A percentile compares a stretch with the other conserved stretches of the same genome.
phyloP scores from a whole-genome alignment of 1,140 invertebrate genomes.

The Pantala flavescens region DNA sequence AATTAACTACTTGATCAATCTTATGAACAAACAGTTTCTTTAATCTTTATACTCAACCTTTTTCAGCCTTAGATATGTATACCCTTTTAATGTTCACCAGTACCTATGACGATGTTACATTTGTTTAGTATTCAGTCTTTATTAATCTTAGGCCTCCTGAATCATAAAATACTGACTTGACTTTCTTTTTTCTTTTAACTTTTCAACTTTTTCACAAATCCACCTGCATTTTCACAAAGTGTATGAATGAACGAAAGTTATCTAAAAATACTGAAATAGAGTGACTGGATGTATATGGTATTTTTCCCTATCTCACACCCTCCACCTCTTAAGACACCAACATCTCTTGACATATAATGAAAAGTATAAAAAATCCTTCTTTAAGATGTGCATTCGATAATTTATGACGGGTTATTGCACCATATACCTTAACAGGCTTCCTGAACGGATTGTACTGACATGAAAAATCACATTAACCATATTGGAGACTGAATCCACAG shows the following conservation, averaged over 20 bases:
- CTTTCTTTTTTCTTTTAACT: neutral
- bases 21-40: neutral
- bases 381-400: constrained; percentile 6
- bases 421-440: constrained; percentile 1
- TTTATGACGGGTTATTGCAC: neutral
- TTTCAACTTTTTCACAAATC: neutral
- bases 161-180: constrained; percentile 3
- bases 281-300: constrained; percentile 4
- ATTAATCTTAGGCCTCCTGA: neutral
- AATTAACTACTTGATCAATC: neutral
- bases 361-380: constrained; percentile 6
- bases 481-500: neutral
- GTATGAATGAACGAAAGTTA: neutral
- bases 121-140: neutral
- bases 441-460: constrained; percentile 8
- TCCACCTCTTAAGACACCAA: neutral
- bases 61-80: neutral
- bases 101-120: neutral
- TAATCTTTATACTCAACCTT: neutral
- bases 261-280: constrained; percentile 10
- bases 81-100: neutral
- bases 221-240: constrained; percentile 3
- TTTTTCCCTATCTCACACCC: neutral
- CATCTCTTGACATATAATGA: constrained; percentile 5
- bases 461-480: constrained; percentile 8